Evolutionary conservation across 2,888 invertebrate species (phyloP).

Genomic region (Limenitis camilla): DNA sequence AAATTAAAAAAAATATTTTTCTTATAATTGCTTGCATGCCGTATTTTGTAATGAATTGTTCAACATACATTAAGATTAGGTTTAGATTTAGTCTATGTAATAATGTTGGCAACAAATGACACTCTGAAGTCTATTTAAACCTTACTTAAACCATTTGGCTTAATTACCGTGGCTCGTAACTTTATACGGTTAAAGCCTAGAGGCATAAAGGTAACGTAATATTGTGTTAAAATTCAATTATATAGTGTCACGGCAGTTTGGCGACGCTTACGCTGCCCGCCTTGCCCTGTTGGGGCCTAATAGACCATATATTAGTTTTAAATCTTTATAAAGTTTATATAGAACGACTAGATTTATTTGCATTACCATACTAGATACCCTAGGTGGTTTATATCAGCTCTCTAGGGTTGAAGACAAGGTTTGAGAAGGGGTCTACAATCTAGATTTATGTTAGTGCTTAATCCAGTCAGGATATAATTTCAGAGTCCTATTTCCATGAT

Average conservation of each 20-base stretch:
- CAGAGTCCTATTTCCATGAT: too few species aligned
- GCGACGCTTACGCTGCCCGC: slow-evolving; percentile 1
- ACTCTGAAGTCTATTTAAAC: slow-evolving; percentile 7
- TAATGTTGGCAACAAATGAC: background rate
- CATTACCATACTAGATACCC: background rate
- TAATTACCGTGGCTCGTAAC: slow-evolving; percentile 23
- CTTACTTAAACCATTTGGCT: slow-evolving; percentile 13
- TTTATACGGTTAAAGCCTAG: slow-evolving; percentile 24
- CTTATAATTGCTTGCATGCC: too few species aligned
- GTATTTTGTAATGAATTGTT: too few species aligned
- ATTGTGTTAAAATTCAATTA: slow-evolving; percentile 24
- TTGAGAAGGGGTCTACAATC: too few species aligned
- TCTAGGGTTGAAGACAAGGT: too few species aligned
- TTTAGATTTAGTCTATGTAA: background rate
- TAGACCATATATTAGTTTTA: background rate
- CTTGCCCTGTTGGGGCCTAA: slow-evolving; percentile 3
- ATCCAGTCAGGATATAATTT: too few species aligned
- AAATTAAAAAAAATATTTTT: too few species aligned
- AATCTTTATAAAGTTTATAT: background rate
- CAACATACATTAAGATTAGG: too few species aligned
- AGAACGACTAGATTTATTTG: background rate
- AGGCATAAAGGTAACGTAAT: slow-evolving; percentile 24
- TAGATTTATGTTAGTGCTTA: too few species aligned
- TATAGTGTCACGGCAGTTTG: slow-evolving; percentile 3
- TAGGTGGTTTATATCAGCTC: too few species aligned